Conservation (phyloP, 2,888 invertebrate genomes). For the Hydraecia micacea region DNA sequence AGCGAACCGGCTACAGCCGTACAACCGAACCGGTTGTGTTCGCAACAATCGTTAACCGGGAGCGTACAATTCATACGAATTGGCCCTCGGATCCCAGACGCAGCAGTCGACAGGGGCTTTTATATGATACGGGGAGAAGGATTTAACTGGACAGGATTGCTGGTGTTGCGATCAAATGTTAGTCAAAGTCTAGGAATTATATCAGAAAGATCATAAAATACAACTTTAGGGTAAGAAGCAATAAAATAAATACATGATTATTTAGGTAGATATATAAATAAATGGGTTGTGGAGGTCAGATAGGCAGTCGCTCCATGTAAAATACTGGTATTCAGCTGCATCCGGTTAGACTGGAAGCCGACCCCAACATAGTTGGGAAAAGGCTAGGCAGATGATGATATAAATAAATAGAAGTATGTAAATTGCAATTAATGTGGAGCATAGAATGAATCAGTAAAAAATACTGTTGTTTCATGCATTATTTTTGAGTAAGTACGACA, state of each 20-base stretch:
- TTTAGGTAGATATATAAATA: not conserved
- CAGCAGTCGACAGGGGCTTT: constrained; percentile 66
- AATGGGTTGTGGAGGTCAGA: too few species aligned
- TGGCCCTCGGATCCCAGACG: constrained; percentile 78
- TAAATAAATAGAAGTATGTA: not conserved
- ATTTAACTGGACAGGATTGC: not conserved
- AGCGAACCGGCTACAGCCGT: constrained; percentile 69
- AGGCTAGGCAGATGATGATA: too few species aligned
- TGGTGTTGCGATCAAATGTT: not conserved
- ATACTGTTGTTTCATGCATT: not conserved
- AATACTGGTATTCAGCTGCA: too few species aligned
- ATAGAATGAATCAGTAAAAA: not conserved
- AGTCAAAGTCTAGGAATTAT: not conserved
- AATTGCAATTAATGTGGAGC: not conserved
- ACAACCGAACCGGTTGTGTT: constrained; percentile 72
- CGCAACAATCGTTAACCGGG: constrained; percentile 77
- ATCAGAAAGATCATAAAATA: not conserved
- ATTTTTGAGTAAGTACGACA: not conserved
- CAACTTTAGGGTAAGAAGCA: not conserved
- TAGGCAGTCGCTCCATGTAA: too few species aligned
- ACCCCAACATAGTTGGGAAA: too few species aligned
- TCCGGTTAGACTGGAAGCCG: too few species aligned
- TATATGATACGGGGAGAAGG: constrained; percentile 45
- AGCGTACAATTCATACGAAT: constrained; percentile 80
- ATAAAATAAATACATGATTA: not conserved